Conservation (phyloP, 2,113 vertebrate genomes). For the Pitta sordida region DNA sequence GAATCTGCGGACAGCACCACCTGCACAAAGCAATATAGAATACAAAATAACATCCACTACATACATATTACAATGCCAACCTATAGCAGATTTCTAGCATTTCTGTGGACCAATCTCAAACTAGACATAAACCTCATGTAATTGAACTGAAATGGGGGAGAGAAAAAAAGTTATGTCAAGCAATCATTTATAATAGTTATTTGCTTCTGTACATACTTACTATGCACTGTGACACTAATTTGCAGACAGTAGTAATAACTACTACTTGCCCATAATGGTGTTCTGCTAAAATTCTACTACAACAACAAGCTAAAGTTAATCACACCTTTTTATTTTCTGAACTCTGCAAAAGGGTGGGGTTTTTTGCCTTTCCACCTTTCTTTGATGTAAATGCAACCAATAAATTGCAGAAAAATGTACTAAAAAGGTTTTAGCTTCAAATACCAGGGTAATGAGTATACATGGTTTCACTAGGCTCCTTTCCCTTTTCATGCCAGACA, state of each 20-base stretch:
- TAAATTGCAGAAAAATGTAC: not conserved
- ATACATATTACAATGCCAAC: too few species aligned
- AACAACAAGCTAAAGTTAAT: not conserved
- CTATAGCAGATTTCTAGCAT: too few species aligned
- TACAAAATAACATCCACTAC: too few species aligned
- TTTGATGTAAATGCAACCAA: not conserved
- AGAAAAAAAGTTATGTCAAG: not conserved
- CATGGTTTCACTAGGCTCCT: not conserved
- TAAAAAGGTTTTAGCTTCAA: not conserved
- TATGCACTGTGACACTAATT: not conserved
- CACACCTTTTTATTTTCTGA: not conserved
- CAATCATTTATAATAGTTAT: not conserved
- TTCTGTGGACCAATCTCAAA: not conserved
- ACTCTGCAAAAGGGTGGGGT: not conserved
- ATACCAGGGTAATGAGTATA: rapidly evolving
- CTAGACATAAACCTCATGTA: not conserved
- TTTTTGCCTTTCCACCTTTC: not conserved
- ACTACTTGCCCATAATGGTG: not conserved
- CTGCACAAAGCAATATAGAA: too few species aligned
- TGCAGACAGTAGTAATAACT: not conserved
- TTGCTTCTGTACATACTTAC: not conserved
- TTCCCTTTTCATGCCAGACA: not conserved
- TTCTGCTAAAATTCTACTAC: not conserved
- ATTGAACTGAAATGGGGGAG: not conserved
- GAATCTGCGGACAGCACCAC: too few species aligned